phyloP scores from a whole-genome alignment of 1,140 invertebrate species.

The Elymnias hypermnestra region DNA sequence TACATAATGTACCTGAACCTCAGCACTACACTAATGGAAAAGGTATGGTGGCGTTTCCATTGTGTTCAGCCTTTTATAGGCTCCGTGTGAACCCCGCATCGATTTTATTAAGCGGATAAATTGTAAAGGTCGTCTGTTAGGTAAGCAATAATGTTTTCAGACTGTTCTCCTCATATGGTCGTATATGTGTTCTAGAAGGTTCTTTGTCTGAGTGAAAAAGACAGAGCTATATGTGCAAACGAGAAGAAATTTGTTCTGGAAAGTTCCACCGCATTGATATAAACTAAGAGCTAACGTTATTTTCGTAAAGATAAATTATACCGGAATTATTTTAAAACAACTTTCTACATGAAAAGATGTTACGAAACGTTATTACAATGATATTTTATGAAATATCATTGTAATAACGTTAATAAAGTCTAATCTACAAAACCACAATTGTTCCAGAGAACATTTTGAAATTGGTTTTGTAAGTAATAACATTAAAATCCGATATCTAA shows the following conservation, averaged over 20 bases:
- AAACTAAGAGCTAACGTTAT: conserved; percentile 18
- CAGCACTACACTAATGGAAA: conserved; percentile 34
- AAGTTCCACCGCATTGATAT: conserved; percentile 17
- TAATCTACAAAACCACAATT: no score
- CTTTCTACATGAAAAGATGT: no score
- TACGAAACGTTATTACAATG: no score
- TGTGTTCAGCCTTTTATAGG: conserved; percentile 32
- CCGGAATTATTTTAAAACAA: no score
- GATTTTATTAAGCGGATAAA: conserved; percentile 21
- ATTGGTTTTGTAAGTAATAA: no score
- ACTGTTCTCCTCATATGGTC: conserved; percentile 14
- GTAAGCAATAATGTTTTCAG: neutral
- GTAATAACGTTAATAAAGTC: no score
- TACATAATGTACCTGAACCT: conserved; percentile 33
- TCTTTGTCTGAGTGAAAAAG: conserved; percentile 30
- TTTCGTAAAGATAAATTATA: neutral
- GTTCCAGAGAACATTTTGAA: no score
- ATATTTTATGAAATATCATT: no score
- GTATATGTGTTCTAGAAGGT: conserved; percentile 47
- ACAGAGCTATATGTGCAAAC: conserved; percentile 18
- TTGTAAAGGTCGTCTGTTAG: conserved; percentile 13
- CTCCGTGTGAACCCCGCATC: conserved; percentile 10
- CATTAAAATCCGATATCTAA: no score
- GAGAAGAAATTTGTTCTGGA: conserved; percentile 20
- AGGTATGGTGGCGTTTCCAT: conserved; percentile 25